Evolutionary conservation across 1,140 invertebrate species (phyloP).

Genomic region (Piezodorus guildinii): DNA sequence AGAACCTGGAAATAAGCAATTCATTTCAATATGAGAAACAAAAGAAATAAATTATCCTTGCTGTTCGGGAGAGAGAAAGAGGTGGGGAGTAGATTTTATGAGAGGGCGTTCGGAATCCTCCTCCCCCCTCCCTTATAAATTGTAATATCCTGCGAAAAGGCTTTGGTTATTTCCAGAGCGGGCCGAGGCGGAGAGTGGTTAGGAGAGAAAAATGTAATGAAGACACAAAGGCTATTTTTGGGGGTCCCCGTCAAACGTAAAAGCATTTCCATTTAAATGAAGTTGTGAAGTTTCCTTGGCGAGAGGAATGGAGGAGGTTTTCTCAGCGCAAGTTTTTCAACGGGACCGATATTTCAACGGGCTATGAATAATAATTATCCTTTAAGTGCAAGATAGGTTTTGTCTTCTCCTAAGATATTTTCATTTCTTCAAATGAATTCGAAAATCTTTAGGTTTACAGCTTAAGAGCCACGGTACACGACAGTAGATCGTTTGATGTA

Average conservation of each 20-base stretch:
- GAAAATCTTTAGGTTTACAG: too few species aligned
- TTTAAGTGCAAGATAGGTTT: too few species aligned
- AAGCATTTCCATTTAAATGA: conserved; percentile 15
- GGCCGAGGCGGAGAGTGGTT: not conserved
- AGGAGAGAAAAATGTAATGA: conserved; percentile 9
- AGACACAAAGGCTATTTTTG: conserved; percentile 14
- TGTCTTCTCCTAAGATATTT: too few species aligned
- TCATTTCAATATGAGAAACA: conserved; percentile 16
- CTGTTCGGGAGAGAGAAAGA: too few species aligned
- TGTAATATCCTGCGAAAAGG: conserved; percentile 14
- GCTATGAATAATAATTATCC: conserved; percentile 1
- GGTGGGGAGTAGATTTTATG: conserved; percentile 1
- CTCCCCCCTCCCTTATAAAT: conserved; percentile 8
- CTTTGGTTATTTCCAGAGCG: conserved; percentile 7
- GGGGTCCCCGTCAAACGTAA: conserved; percentile 10
- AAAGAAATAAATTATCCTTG: conserved; percentile 11
- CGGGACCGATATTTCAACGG: not conserved
- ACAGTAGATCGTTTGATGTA: too few species aligned
- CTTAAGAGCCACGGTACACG: too few species aligned
- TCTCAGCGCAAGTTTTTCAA: not conserved
- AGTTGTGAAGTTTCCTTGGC: conserved; percentile 1
- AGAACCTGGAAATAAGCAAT: conserved; percentile 1
- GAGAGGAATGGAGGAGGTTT: not conserved
- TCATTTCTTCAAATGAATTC: too few species aligned
- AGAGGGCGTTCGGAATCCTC: not conserved